These are phyloP conservation scores for Rhorus exstirpatorius DNA, from an alignment of 2,888 invertebrate genomes.

Conservation along the genomic window DNA sequence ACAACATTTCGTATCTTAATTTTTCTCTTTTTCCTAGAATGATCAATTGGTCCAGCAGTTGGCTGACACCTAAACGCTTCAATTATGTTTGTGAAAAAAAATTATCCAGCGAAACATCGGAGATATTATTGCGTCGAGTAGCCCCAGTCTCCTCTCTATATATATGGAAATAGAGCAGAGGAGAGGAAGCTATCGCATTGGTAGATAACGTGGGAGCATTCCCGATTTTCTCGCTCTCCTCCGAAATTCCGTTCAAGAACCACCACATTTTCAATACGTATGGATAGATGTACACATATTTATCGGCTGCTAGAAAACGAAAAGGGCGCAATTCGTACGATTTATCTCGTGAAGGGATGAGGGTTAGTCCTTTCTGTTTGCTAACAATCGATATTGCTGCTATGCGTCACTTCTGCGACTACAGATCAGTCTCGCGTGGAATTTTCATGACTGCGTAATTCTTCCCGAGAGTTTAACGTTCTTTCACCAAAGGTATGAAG, in stretches of 20 bases:
- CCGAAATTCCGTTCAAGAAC: conserved; percentile 37
- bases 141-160: too few relatives aligned
- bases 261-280: background rate
- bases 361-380: too few relatives aligned
- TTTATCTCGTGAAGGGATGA: too few relatives aligned
- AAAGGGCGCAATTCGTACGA: too few relatives aligned
- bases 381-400: too few relatives aligned
- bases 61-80: too few relatives aligned
- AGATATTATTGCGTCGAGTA: too few relatives aligned
- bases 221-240: conserved; percentile 34
- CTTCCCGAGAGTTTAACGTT: conserved; percentile 40
- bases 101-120: too few relatives aligned
- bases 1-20: too few relatives aligned
- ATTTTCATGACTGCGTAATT: conserved; percentile 60
- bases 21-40: too few relatives aligned
- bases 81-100: too few relatives aligned
- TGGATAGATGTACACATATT: background rate
- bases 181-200: conserved; percentile 33
- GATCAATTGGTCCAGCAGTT: too few relatives aligned
- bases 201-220: conserved; percentile 36
- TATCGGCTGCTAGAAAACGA: background rate
- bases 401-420: conserved; percentile 16
- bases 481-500: background rate
- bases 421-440: conserved; percentile 56
- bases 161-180: background rate